These are phyloP conservation scores for Stegastes partitus DNA, from an alignment of 2,113 vertebrate genomes.

Conservation along the genomic window DNA sequence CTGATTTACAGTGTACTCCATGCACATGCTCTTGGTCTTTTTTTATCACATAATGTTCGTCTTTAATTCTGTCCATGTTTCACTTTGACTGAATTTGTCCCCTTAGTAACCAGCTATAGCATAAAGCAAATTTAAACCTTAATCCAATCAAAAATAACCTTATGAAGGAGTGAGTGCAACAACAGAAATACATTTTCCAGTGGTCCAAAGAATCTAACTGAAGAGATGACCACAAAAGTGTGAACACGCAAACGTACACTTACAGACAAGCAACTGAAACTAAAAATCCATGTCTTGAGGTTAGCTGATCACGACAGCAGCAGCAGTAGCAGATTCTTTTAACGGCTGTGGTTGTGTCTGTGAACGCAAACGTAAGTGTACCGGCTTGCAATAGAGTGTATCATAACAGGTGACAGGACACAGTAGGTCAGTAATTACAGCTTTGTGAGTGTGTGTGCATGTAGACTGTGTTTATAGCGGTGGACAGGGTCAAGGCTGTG, in stretches of 20 bases:
- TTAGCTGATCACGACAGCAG: slow-evolving; percentile 30
- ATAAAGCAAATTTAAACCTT: too few relatives aligned
- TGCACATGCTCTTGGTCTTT: not conserved
- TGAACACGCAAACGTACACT: not conserved
- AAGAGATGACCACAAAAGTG: not conserved
- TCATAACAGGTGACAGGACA: slow-evolving; percentile 17
- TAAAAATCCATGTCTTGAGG: not conserved
- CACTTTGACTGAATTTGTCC: too few relatives aligned
- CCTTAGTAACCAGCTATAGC: not conserved
- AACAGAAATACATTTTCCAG: not conserved
- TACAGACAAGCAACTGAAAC: not conserved
- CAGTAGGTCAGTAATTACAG: slow-evolving; percentile 18
- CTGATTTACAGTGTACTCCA: not conserved
- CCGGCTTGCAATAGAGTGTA: slow-evolving; percentile 9
- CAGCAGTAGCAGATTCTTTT: too few relatives aligned
- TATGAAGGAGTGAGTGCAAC: not conserved
- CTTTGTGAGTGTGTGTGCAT: slow-evolving; percentile 17
- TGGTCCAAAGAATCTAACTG: not conserved
- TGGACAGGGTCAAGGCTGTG: slow-evolving; percentile 30
- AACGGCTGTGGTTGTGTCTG: not conserved
- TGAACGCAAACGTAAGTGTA: not conserved
- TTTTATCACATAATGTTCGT: not conserved
- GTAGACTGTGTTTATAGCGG: not conserved
- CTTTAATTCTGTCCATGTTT: too few relatives aligned
- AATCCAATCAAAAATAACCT: too few relatives aligned